Percentiles rank a stretch among this genome's conserved stretches.
Conservation (phyloP, 2,888 invertebrate genomes). For the Apotomis capreana region DNA sequence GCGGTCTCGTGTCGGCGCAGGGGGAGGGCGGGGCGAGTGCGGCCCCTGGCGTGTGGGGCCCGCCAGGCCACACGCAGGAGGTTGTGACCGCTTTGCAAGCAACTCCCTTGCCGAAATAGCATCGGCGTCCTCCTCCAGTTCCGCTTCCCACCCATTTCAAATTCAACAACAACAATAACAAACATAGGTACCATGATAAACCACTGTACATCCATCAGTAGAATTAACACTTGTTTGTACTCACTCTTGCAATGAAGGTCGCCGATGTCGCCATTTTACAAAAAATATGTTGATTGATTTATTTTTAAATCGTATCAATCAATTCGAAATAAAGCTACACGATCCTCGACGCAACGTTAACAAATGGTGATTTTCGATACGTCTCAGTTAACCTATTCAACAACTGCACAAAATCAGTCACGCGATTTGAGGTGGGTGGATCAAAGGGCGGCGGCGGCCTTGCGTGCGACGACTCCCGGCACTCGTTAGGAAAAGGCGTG, state of each 20-base stretch:
- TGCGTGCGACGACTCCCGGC: slow-evolving; percentile 81
- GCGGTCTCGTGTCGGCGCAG: slow-evolving; percentile 80
- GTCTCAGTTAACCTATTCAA: slow-evolving; percentile 55
- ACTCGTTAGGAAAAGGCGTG: slow-evolving; percentile 84
- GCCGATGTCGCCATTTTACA: slow-evolving; percentile 38
- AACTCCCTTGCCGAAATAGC: slow-evolving; percentile 81
- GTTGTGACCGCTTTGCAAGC: slow-evolving; percentile 84
- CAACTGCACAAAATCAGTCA: slow-evolving; percentile 75
- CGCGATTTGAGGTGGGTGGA: slow-evolving; percentile 82
- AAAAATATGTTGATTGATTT: slow-evolving; percentile 4
- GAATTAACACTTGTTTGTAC: slow-evolving; percentile 27
- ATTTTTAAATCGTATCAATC: not conserved
- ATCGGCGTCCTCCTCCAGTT: slow-evolving; percentile 65
- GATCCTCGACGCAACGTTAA: not conserved
- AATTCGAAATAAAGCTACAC: not conserved
- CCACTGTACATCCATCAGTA: slow-evolving; percentile 19
- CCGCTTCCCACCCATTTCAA: slow-evolving; percentile 54
- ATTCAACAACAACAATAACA: slow-evolving; percentile 40
- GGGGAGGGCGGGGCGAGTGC: slow-evolving; percentile 83
- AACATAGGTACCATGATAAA: slow-evolving; percentile 6
- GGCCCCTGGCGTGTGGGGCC: slow-evolving; percentile 84
- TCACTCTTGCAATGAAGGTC: slow-evolving; percentile 34
- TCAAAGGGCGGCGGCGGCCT: slow-evolving; percentile 82
- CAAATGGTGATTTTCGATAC: slow-evolving; percentile 45
- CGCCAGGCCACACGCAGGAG: slow-evolving; percentile 83